phyloP scores from a whole-genome alignment of 2,113 vertebrate species.

The Phainopepla nitens region DNA sequence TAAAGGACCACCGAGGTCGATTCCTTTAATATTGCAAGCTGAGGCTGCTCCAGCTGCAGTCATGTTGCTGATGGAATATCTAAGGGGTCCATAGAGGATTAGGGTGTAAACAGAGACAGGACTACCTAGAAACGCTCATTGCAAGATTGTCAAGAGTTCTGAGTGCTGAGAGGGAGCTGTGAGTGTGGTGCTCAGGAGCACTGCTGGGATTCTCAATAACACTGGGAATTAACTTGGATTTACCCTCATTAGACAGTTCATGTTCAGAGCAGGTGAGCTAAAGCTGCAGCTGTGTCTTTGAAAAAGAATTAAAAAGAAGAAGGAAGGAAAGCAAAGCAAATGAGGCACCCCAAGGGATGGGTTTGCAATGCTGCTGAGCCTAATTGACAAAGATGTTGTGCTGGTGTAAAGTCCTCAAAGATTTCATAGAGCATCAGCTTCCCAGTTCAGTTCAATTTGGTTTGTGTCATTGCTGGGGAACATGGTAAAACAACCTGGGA shows the following conservation, averaged over 20 bases:
- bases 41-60: neutral
- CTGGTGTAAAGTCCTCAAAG: slow-evolving; percentile 20
- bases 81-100: neutral
- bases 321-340: neutral
- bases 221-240: neutral
- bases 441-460: neutral
- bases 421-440: neutral
- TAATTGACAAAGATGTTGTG: slow-evolving; percentile 21
- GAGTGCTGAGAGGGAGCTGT: neutral
- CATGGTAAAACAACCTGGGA: neutral
- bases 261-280: neutral
- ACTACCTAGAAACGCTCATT: neutral
- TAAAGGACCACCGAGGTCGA: neutral
- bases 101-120: neutral
- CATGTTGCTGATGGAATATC: neutral
- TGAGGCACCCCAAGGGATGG: neutral
- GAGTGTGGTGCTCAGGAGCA: neutral
- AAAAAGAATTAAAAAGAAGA: neutral
- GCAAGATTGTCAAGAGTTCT: neutral
- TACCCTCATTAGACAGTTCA: neutral
- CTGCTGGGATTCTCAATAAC: neutral
- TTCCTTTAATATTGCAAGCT: neutral
- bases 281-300: neutral
- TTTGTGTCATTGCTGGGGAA: neutral
- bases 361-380: neutral